Conservation (phyloP, 2,888 invertebrate species). For the Calephelis perditalis region DNA sequence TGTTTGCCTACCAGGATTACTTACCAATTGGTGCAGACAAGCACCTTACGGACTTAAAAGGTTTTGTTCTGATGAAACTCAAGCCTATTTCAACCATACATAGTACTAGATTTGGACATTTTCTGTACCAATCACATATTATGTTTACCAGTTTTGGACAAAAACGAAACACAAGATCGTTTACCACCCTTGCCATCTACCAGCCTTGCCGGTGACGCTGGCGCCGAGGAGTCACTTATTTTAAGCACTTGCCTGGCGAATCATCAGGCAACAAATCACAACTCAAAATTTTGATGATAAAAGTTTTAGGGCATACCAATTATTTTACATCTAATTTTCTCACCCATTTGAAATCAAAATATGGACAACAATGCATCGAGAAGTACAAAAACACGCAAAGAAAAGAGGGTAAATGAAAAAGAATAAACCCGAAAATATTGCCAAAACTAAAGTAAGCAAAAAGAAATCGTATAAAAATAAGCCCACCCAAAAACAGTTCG, state of each 20-base stretch:
- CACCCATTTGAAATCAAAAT: conserved; percentile 24
- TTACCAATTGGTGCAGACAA: conserved; percentile 18
- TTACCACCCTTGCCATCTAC: neutral
- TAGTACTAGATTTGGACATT: too few relatives aligned
- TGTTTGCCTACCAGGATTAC: conserved; percentile 19
- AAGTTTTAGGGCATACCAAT: conserved; percentile 26
- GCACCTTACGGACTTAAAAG: conserved; percentile 16
- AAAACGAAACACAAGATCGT: neutral
- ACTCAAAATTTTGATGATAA: conserved; percentile 14
- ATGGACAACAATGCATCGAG: conserved; percentile 22
- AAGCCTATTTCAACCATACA: too few relatives aligned
- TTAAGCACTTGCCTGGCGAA: conserved; percentile 23
- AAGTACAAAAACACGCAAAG: conserved; percentile 23
- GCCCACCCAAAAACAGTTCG: too few relatives aligned
- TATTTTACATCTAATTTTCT: conserved; percentile 26
- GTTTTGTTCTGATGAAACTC: conserved; percentile 18
- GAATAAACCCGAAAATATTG: too few relatives aligned
- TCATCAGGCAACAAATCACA: conserved; percentile 20
- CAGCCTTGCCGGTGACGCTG: too few relatives aligned
- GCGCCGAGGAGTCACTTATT: conserved; percentile 20
- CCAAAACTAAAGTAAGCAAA: too few relatives aligned
- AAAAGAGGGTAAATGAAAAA: too few relatives aligned
- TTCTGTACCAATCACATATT: too few relatives aligned
- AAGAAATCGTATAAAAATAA: too few relatives aligned
- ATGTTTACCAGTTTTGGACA: neutral